Base-by-base conservation (phyloP, 1,140 invertebrate genomes). In the Sarcophaga peregrina region DNA sequence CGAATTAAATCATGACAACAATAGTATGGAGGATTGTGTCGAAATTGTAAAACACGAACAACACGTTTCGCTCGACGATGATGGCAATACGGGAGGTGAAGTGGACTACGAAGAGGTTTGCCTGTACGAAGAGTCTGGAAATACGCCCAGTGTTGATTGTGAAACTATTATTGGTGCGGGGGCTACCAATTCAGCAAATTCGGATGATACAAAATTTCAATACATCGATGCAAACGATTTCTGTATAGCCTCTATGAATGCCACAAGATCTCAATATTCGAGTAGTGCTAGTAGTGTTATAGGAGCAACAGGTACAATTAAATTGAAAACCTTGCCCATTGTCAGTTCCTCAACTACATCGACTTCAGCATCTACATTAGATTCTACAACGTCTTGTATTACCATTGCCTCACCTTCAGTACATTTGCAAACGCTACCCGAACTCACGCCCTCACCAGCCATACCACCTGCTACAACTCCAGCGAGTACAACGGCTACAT, bases 41-140 rank as follows among this genome's bases (percentile, higher is more conserved):
- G 88, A 89, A 46, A 89, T 89, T 80, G 88, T 89, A 15, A 89
- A 89, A 82, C 87, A 89, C 45, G 88, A 89, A 72, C 75, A 84
- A 37, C 75, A 78, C n/a, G 50, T 78, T 1, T 72, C 73, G 25
- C 62, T 89, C 82, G 88, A 89, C 78, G 88, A 89, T 80, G 88
- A 89, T 58, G 87, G 86, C 0, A 88, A 85, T 1, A 87, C 86
- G 45, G 86, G 86, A 5, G 88, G 84, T 0, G 88, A 89, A 72
- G 88, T 89, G 0, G 86, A 89, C 52, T 89, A 89, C 68, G 88
- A 89, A 76, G 88, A 89, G 76, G 88, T 89, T 0, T 89, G 88
- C 54, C 54, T 89, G 20, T 89, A 89, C 58, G 88, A 89, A 85
- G 88, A 89, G 50, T 86, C 88, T 15, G 88, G 85, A 0, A 85